A percentile compares a stretch with the other conserved stretches of the same genome.
These are phyloP conservation scores for Myotis findleyi DNA, from an alignment of 2,797 vertebrate genomes.

Conservation along the genomic window DNA sequence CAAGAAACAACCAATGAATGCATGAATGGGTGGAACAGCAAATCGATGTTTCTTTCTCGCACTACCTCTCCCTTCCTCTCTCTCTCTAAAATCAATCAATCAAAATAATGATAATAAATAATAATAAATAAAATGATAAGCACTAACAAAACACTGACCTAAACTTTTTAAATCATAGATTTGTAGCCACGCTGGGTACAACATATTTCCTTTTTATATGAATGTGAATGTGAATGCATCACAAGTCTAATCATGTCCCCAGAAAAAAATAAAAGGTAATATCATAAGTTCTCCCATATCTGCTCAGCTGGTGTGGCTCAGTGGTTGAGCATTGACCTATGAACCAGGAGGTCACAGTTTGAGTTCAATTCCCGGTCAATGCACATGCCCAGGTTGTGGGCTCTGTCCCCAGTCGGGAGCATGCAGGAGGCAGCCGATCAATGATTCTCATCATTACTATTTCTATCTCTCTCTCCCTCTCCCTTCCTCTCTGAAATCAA, in stretches of 20 bases:
- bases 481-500: no score
- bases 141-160: slow-evolving; percentile 26
- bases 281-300: background rate
- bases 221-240: background rate
- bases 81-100: background rate
- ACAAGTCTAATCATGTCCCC: background rate
- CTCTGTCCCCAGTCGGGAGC: no score
- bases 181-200: background rate
- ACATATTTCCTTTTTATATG: slow-evolving; percentile 14
- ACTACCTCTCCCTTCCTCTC: background rate
- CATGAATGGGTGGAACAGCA: background rate
- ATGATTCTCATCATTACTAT: no score
- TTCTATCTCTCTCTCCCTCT: no score
- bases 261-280: background rate
- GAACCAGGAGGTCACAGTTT: no score
- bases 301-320: background rate
- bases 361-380: no score
- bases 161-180: slow-evolving; percentile 34
- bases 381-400: no score
- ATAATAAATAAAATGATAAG: slow-evolving; percentile 23
- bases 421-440: no score
- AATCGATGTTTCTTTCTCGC: background rate
- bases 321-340: no score
- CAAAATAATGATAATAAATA: slow-evolving; percentile 23
- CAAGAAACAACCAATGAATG: background rate